Base-by-base conservation (phyloP, 2,797 vertebrate genomes). In the Pipistrellus pipistrellus region DNA sequence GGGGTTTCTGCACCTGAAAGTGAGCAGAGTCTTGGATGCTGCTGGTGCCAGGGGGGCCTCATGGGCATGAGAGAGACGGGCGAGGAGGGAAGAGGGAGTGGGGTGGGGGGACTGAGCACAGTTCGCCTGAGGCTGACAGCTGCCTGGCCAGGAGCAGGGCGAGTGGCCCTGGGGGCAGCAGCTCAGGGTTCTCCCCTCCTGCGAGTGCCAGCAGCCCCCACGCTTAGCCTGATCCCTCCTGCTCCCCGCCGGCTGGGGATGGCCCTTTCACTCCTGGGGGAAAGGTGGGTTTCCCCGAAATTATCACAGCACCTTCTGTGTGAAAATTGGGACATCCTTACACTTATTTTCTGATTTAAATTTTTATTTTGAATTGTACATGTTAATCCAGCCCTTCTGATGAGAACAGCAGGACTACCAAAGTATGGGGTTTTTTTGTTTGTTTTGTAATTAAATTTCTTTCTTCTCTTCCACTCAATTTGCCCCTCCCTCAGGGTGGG, bases 351-450 rank as follows among this genome's bases (percentile, higher is more conserved):
- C 41, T 87, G 76, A 46, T 81, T 82, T 77, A 77, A 82, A 30
- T 81, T 90, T 57, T 91, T 51, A 71, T 66, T 76, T 95, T 83
- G 32, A 87, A 93, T 51, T 25, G 53, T 13, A 78, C 30, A n/a
- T 77, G 44, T 86, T 69, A 73, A 75, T 44, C 48, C 12, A 75
- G 57, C 41, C 41, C 48, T 94, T 30, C 57, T 62, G 30, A 20
- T 91, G 55, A 81, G 21, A 76, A 80, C 71, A 81, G 18, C 44
- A 51, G 76, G 32, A 81, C n/a, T 75, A 35, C 20, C 6, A 30
- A 90, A 44, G 21, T 18, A 32, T 35, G 38, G 38, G 2, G 9
- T 11, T 32, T 77, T 21, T 32, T 44, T 71, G 21, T 62, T 46
- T 20, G 0, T 62, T 46, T 20, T n/a, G 82, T 17, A 38, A 44